Evolutionary conservation across 1,140 invertebrate genomes (phyloP).

Genomic region (Metopolophium dirhodum): DNA sequence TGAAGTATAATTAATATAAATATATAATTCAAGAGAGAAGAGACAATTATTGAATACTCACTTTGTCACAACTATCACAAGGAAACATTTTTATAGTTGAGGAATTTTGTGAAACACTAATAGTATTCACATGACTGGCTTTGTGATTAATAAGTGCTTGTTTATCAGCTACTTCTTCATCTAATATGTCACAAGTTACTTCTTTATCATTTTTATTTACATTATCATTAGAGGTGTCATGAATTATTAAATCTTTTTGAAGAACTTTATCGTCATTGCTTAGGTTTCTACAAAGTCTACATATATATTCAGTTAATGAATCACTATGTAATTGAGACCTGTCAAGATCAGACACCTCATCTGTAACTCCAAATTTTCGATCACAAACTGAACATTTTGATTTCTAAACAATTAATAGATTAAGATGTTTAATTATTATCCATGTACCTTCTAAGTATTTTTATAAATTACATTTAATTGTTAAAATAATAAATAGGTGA

Average conservation of each 20-base stretch:
- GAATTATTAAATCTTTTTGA: conserved; percentile 73
- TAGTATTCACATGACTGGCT: conserved; percentile 59
- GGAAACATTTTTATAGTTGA: conserved; percentile 69
- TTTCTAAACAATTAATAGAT: conserved; percentile 55
- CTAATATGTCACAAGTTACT: no score
- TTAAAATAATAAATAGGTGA: no score
- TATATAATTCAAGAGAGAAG: not conserved
- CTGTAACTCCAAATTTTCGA: conserved; percentile 68
- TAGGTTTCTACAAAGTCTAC: conserved; percentile 68
- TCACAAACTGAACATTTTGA: conserved; percentile 70
- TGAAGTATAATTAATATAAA: no score
- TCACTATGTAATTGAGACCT: conserved; percentile 67
- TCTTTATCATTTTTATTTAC: no score
- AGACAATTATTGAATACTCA: not conserved
- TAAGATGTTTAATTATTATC: not conserved
- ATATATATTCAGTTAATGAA: conserved; percentile 68
- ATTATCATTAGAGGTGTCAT: conserved; percentile 62
- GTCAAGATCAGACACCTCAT: conserved; percentile 67
- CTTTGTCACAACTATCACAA: conserved; percentile 84
- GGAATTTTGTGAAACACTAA: conserved; percentile 68
- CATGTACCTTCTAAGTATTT: conserved; percentile 58
- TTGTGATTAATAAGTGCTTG: conserved; percentile 74
- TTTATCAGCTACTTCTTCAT: no score
- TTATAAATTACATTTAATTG: not conserved
- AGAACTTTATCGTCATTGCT: conserved; percentile 74